These are phyloP conservation scores for Lasioglossum albipes DNA, from an alignment of 1,140 invertebrate genomes.

Conservation along the genomic window DNA sequence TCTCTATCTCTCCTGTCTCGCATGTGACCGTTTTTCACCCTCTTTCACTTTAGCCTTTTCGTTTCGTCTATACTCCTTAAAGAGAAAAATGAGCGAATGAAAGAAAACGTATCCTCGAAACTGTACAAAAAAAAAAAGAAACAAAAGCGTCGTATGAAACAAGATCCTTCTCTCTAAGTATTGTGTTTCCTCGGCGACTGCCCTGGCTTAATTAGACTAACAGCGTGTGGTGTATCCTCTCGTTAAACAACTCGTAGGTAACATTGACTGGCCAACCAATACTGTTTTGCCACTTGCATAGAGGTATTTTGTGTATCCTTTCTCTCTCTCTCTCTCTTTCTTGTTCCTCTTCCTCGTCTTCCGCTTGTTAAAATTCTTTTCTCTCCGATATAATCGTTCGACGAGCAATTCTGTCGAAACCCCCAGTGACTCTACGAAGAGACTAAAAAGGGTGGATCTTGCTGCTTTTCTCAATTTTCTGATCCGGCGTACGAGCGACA, in stretches of 20 bases:
- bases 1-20: neutral
- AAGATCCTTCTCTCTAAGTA: constrained; percentile 50
- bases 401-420: constrained; percentile 18
- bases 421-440: constrained; percentile 9
- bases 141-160: constrained; percentile 54
- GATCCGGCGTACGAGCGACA: neutral
- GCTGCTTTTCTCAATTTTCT: neutral
- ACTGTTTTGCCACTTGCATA: constrained; percentile 55
- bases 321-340: too few species aligned
- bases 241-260: constrained; percentile 69
- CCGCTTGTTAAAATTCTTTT: too few species aligned
- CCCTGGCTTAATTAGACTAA: constrained; percentile 40
- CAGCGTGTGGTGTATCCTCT: constrained; percentile 17
- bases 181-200: constrained; percentile 31
- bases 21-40: neutral
- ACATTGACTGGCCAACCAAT: constrained; percentile 65
- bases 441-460: neutral
- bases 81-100: constrained; percentile 44
- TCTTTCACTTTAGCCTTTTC: too few species aligned
- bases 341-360: too few species aligned
- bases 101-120: constrained; percentile 41
- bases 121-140: constrained; percentile 56
- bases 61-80: constrained; percentile 4
- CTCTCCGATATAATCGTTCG: neutral
- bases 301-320: constrained; percentile 11